Percentiles rank a stretch among this genome's conserved stretches.
Conservation (phyloP, 2,888 invertebrate species). For the Platycheirus rosarum region DNA sequence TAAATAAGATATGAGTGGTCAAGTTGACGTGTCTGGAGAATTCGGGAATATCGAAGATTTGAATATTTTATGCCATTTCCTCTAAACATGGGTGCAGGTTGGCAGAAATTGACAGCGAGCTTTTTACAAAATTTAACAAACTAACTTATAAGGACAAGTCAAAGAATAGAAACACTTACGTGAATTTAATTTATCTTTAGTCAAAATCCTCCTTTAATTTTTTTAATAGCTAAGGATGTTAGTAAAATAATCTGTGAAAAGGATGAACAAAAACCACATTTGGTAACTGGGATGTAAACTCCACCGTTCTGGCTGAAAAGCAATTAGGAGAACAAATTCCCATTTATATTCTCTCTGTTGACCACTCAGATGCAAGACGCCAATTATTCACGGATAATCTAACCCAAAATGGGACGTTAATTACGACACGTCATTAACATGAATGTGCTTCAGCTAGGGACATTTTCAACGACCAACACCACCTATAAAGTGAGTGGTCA, state of each 20-base stretch:
- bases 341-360: slow-evolving; percentile 60
- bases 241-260: too few relatives aligned
- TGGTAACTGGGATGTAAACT: slow-evolving; percentile 21
- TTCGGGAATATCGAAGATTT: slow-evolving; percentile 58
- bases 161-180: too few relatives aligned
- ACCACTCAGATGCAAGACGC: slow-evolving; percentile 73
- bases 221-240: too few relatives aligned
- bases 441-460: slow-evolving; percentile 48
- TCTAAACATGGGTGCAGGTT: neutral
- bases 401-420: slow-evolving; percentile 82
- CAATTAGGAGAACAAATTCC: slow-evolving; percentile 68
- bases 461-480: slow-evolving; percentile 45
- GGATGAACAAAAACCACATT: too few relatives aligned
- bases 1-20: slow-evolving; percentile 76
- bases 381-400: slow-evolving; percentile 83
- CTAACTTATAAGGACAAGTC: neutral
- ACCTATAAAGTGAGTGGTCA: neutral
- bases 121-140: too few relatives aligned
- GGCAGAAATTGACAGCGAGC: slow-evolving; percentile 9
- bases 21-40: slow-evolving; percentile 72
- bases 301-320: slow-evolving; percentile 47
- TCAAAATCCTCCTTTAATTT: too few relatives aligned
- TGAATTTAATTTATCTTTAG: too few relatives aligned
- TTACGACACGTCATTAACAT: slow-evolving; percentile 80
- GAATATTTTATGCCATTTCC: slow-evolving; percentile 61